Evolutionary conservation across 92 coral and sea anemone species (phyloP).

Genomic region (Desmophyllum pertusum): DNA sequence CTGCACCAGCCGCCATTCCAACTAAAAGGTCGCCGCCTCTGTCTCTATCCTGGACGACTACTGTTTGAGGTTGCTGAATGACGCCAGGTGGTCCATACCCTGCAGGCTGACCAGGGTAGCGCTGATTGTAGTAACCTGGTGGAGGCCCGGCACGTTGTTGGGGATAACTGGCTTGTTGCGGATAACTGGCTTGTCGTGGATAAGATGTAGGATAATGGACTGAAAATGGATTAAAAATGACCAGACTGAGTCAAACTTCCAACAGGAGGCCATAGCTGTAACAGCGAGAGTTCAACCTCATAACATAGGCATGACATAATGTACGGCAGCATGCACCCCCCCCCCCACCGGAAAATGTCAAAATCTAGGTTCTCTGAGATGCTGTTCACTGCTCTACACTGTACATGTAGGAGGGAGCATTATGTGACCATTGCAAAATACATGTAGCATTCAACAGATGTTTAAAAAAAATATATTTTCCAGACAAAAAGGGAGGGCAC

Average conservation of each 20-base stretch:
- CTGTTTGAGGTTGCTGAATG: conserved; percentile 78
- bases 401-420: no score
- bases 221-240: neutral
- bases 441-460: no score
- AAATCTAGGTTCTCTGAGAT: no score
- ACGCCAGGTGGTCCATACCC: conserved; percentile 63
- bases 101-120: conserved; percentile 60
- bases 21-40: conserved; percentile 83
- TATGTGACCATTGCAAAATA: no score
- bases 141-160: conserved; percentile 76
- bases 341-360: no score
- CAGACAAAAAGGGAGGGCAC: no score
- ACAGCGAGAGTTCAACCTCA: no score
- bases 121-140: conserved; percentile 75
- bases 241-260: neutral
- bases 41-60: conserved; percentile 83
- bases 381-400: no score
- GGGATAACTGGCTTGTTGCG: conserved; percentile 59
- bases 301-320: no score
- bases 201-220: conserved; percentile 34
- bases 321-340: no score
- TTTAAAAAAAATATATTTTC: no score
- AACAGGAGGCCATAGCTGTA: no score
- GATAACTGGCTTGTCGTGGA: conserved; percentile 54
- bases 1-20: conserved; percentile 99